Base-by-base conservation (phyloP, 2,888 invertebrate species). In the Bimastos eiseni region DNA sequence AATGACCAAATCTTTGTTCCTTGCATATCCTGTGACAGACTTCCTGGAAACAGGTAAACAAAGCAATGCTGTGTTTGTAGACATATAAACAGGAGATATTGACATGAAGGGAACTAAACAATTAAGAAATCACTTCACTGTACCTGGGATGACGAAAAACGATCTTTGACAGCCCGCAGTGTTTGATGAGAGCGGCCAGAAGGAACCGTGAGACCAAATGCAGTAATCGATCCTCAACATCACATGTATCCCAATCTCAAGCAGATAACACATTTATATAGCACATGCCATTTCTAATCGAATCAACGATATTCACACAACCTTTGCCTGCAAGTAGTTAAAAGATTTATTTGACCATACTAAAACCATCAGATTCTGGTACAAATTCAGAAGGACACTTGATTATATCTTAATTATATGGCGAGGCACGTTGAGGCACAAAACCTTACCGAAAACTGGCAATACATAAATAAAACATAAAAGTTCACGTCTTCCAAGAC, bases 101-200 rank as follows among this genome's bases (percentile, higher is more conserved):
- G 3, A 70, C 8, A 70, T 70, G n/a, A n/a, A 30, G 13, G 30
- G 30, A 70, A 70, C 70, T n/a, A 17, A 70, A 70, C n/a, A 70
- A n/a, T 70, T n/a, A 0, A 70, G 70, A n/a, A n/a, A 70, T n/a
- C n/a, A n/a, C n/a, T 11, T 11, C 70, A n/a, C 70, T 8, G 24
- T 34, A 89, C 89, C 89, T 89, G 24, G 89, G 49, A 44, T 49
- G 37, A 37, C 89, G 44, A 89, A 41, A 89, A 89, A 41, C 89
- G 24, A 49, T 44, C 36, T 33, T 34, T 21, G 90, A 37, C 19
- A 90, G 89, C 3, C 96, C 96, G n/a, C 96, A 95, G 91, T 96
- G 96, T 93, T 96, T 96, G 36, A 96, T 93, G 13, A 96, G 93
- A 4, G 96, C 95, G 38, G 96, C 95, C 83, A 96, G 93, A 91